Percentiles rank a stretch among this genome's conserved stretches.
phyloP scores from a whole-genome alignment of 2,113 vertebrate species.

The Austrofundulus limnaeus region DNA sequence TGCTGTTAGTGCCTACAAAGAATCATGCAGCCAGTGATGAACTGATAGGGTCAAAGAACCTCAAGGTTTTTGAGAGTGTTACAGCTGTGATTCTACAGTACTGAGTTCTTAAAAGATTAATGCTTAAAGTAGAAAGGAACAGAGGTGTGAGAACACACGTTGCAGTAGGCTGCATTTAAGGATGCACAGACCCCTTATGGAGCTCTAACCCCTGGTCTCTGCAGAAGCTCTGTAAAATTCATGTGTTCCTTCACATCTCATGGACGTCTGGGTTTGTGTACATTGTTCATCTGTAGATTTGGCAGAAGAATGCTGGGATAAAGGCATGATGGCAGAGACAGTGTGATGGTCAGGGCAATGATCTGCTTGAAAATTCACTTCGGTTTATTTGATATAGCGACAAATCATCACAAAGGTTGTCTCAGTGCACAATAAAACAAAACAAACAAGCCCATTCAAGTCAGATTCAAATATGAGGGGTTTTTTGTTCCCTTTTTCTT shows the following conservation, averaged over 20 bases:
- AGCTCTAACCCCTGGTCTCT: background rate
- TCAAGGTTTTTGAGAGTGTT: background rate
- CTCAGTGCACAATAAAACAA: too few relatives aligned
- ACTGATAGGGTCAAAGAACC: background rate
- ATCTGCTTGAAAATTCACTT: background rate
- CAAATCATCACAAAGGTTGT: too few relatives aligned
- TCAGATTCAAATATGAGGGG: too few relatives aligned
- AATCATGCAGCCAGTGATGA: background rate
- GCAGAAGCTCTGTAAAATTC: background rate
- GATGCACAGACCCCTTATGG: background rate
- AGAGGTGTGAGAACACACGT: background rate
- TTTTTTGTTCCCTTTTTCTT: too few relatives aligned
- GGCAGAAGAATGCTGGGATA: background rate
- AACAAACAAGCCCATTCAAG: too few relatives aligned
- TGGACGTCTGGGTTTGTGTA: background rate
- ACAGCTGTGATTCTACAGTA: background rate
- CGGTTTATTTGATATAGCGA: too few relatives aligned
- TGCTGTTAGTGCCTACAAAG: background rate
- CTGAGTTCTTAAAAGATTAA: background rate
- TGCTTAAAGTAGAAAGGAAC: background rate
- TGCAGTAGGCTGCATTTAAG: background rate
- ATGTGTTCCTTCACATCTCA: background rate
- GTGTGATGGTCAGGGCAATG: background rate
- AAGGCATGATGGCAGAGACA: background rate
- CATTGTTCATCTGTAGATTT: background rate